Conservation (phyloP, 2,888 invertebrate genomes). For the Drosophila birchii region DNA sequence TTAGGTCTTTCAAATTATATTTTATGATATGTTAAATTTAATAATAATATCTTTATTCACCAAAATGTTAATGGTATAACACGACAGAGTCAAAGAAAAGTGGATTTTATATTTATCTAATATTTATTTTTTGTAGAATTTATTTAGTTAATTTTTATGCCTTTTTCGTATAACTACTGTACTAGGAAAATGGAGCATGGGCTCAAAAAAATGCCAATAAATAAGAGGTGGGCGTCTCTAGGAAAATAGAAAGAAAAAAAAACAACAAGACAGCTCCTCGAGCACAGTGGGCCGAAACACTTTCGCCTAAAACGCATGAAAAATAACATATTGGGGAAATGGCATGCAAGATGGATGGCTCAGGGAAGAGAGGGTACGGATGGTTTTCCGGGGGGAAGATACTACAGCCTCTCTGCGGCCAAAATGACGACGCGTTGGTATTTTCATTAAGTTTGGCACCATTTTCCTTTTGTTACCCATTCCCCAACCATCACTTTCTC, state of each 20-base stretch:
- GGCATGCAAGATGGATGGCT: constrained; percentile 27
- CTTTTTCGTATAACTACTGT: constrained; percentile 11
- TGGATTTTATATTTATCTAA: no score
- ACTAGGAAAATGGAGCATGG: constrained; percentile 48
- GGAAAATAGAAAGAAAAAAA: not conserved
- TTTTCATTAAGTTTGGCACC: constrained; percentile 75
- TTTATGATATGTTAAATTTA: not conserved
- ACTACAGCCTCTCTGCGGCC: constrained; percentile 60
- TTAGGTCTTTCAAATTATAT: no score
- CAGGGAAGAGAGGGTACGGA: constrained; percentile 4
- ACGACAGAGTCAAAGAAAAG: no score
- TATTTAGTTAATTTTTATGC: not conserved
- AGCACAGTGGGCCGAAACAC: constrained; percentile 55
- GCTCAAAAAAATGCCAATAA: constrained; percentile 62
- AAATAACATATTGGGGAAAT: constrained; percentile 62
- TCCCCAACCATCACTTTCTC: constrained; percentile 14
- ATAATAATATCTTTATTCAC: not conserved
- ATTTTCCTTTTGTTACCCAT: constrained; percentile 54
- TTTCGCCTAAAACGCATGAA: constrained; percentile 67
- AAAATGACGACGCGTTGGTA: constrained; percentile 75
- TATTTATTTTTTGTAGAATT: no score
- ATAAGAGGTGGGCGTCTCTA: constrained; percentile 16
- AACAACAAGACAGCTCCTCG: constrained; percentile 6
- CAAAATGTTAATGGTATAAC: no score
- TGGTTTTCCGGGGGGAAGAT: constrained; percentile 8